Base-by-base conservation (phyloP, 2,113 vertebrate genomes). In the Piaya cayana region DNA sequence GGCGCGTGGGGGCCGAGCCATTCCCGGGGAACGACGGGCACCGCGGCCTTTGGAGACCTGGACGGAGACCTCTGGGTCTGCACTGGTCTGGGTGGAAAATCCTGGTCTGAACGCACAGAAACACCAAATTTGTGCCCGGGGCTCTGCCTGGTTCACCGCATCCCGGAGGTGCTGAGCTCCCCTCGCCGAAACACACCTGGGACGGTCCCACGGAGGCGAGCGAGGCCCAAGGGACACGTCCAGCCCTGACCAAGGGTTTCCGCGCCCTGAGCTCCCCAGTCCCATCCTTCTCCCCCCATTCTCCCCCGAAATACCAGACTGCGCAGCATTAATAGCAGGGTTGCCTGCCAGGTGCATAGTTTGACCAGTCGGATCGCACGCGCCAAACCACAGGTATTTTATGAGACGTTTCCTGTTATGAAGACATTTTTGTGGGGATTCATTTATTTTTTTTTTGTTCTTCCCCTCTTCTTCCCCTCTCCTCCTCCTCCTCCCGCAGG, bases 381-480 rank as follows among this genome's bases (percentile, higher is more conserved):
- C 79, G 97, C 97, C 98, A 98, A 98, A 98, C 98, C 98, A 95
- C 98, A 98, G 98, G 98, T 97, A 98, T 98, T 98, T 98, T 98
- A 98, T 98, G 97, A 97, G 98, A 98, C 96, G 92, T 98, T 98
- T 98, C 98, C 98, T 98, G 98, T 98, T 97, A 97, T 98, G 98
- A 97, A 98, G 98, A 97, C 95, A 93, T 96, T 97, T 97, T 98
- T 97, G 97, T 86, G 92, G 97, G 93, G 89, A 96, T 96, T 95
- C 95, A 53, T 86, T 96, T 94, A n/a, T n/a, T n/a, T n/a, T 75
- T n/a, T n/a, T n/a, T n/a, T 75, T 81, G 85, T 88, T 86, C 56
- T 78, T 79, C 49, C 47, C 32, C 45, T 93, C 90, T 85, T 42
- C 50, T 93, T 92, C 86, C 64, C 71, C 15, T 67, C 72, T 71